A percentile compares a stretch with the other conserved stretches of the same genome.
Evolutionary conservation across 2,113 vertebrate genomes (phyloP).

Genomic region (Hippocampus guttulatus): DNA sequence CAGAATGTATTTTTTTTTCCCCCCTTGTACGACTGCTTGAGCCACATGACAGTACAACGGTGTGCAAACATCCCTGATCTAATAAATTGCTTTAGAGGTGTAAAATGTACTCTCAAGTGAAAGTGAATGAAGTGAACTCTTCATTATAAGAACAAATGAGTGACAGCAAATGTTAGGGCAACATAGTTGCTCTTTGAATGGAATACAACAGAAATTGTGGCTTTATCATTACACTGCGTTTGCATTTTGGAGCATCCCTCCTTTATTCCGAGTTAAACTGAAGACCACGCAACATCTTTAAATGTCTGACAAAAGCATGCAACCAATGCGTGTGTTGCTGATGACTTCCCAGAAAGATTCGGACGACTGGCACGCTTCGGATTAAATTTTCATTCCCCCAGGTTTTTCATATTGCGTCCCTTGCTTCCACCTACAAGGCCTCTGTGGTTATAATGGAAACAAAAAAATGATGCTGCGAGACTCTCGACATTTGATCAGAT

Average conservation of each 20-base stretch:
- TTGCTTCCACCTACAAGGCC: slow-evolving; percentile 82
- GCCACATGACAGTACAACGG: slow-evolving; percentile 62
- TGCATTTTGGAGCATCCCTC: not conserved
- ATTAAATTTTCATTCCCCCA: slow-evolving; percentile 90
- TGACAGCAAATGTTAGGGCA: not conserved
- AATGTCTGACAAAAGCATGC: not conserved
- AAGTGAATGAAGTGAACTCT: slow-evolving; percentile 21
- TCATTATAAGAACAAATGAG: slow-evolving; percentile 4
- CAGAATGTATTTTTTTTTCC: slow-evolving; percentile 51
- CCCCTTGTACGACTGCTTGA: slow-evolving; percentile 58
- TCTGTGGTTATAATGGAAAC: slow-evolving; percentile 84
- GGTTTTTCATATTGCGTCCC: slow-evolving; percentile 90
- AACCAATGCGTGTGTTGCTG: slow-evolving; percentile 70
- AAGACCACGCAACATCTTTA: not conserved
- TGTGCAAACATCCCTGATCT: slow-evolving; percentile 76
- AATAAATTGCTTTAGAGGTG: slow-evolving; percentile 77
- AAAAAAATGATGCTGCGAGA: slow-evolving; percentile 77
- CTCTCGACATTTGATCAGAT: slow-evolving; percentile 81
- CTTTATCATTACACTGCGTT: not conserved
- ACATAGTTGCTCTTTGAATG: not conserved
- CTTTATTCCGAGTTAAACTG: not conserved
- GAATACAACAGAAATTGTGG: not conserved
- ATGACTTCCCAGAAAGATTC: slow-evolving; percentile 78
- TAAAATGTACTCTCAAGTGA: slow-evolving; percentile 52
- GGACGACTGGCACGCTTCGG: slow-evolving; percentile 72